These are phyloP conservation scores for Psephotus haematonotus DNA, from an alignment of 2,113 vertebrate genomes.

Conservation along the genomic window DNA sequence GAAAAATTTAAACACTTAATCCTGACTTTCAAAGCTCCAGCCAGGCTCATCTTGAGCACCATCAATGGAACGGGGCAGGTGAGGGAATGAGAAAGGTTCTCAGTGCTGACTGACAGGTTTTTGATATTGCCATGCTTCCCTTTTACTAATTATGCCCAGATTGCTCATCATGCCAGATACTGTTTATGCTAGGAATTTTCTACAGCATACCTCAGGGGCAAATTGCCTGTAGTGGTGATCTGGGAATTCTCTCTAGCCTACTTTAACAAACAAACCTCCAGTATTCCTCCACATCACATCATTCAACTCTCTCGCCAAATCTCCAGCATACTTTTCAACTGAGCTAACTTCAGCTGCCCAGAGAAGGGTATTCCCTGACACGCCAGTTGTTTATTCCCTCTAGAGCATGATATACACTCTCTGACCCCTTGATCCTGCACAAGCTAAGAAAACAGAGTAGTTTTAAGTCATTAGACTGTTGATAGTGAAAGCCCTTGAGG, in stretches of 20 bases:
- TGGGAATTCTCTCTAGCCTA: slow-evolving; percentile 46
- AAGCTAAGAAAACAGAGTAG: background rate
- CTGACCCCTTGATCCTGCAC: background rate
- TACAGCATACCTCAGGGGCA: slow-evolving; percentile 56
- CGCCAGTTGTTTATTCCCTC: background rate
- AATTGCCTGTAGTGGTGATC: slow-evolving; percentile 40
- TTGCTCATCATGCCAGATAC: slow-evolving; percentile 60
- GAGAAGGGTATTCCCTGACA: background rate
- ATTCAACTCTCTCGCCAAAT: background rate
- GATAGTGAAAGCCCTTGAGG: background rate
- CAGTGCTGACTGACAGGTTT: slow-evolving; percentile 57
- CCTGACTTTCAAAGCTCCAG: background rate
- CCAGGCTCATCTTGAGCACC: background rate
- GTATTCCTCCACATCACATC: slow-evolving; percentile 18
- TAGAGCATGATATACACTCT: background rate
- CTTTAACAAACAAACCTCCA: slow-evolving; percentile 41
- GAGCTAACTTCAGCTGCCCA: background rate
- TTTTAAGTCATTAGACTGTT: background rate
- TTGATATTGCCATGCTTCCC: slow-evolving; percentile 12
- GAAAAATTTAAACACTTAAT: background rate
- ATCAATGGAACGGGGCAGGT: background rate
- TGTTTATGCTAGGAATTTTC: slow-evolving; percentile 65
- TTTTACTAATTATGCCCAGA: slow-evolving; percentile 67
- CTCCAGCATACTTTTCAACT: background rate
- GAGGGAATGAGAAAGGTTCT: background rate